Evolutionary conservation across 2,888 invertebrate species (phyloP).

Genomic region (Chironomus riparius): DNA sequence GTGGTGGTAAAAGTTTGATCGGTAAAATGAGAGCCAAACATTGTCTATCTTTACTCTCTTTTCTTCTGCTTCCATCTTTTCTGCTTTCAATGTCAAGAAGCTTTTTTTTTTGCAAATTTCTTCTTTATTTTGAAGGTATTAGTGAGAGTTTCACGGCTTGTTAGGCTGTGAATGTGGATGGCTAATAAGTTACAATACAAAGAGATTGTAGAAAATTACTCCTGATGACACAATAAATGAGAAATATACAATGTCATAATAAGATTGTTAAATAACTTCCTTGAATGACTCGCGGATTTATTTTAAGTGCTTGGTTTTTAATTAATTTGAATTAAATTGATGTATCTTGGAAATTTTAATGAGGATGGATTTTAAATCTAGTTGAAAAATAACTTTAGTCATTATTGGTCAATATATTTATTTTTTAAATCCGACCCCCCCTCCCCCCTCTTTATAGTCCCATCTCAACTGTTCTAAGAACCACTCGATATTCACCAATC

Average conservation of each 20-base stretch:
- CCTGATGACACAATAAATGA: not conserved
- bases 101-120: not conserved
- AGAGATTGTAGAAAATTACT: not conserved
- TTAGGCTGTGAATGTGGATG: not conserved
- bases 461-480: too few species aligned
- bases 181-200: not conserved
- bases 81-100: not conserved
- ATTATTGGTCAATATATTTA: too few species aligned
- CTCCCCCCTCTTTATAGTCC: too few species aligned
- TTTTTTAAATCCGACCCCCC: too few species aligned
- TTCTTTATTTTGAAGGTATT: not conserved
- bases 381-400: too few species aligned
- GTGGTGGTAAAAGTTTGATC: not conserved
- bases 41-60: not conserved
- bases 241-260: not conserved
- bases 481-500: too few species aligned
- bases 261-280: not conserved
- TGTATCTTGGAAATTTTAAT: too few species aligned
- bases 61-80: not conserved
- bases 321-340: too few species aligned
- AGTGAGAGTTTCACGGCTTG: not conserved
- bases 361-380: too few species aligned
- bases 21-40: not conserved
- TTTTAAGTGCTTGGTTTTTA: too few species aligned
- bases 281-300: not conserved